Evolutionary conservation across 2,113 vertebrate species (phyloP), one percentile per base, ranked within the genome.

Genomic region (Zosterops lateralis): DNA sequence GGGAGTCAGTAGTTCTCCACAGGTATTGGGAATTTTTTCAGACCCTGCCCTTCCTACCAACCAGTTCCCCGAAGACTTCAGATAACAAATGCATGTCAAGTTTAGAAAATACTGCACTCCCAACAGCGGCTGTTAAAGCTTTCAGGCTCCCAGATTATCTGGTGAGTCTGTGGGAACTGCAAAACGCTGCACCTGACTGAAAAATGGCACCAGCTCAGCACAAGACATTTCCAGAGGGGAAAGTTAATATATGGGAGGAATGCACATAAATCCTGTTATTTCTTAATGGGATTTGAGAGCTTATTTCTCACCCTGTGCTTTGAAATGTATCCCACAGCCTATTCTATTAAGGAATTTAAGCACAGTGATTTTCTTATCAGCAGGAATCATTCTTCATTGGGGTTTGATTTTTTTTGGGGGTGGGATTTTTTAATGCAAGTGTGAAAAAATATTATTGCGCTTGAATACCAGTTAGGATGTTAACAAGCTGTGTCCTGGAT

Each of bases 181-280:
- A 84, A 24, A 91, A 68, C 40, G 3, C 3, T 91, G 94, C 93
- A 91, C 84, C 95, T 94, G 92, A 93, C 90, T 87, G 70, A 24
- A 90, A 92, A 95, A 85, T 51, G 82, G 93, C 87, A 95, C 84
- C 89, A 54, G 47, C 82, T 87, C 94, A 84, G 83, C 80, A 91
- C 84, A 91, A 92, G 94, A 65, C 58, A 94, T 97, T 94, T 96
- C 97, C 97, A 96, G 87, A 96, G 94, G 40, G 53, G 72, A 84
- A 92, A 94, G 94, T 89, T 96, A 96, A 96, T 95, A 96, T 93
- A 93, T 96, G 89, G 95, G 92, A 97, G 82, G 97, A 97, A 97
- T 97, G 97, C 93, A 96, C 94, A 96, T 93, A 96, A 97, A 97
- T 97, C 97, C 97, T 93, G 96, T 95, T 95, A 96, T 95, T 96